phyloP scores from a whole-genome alignment of 2,797 vertebrate species.

The Mionectes olivaceus region DNA sequence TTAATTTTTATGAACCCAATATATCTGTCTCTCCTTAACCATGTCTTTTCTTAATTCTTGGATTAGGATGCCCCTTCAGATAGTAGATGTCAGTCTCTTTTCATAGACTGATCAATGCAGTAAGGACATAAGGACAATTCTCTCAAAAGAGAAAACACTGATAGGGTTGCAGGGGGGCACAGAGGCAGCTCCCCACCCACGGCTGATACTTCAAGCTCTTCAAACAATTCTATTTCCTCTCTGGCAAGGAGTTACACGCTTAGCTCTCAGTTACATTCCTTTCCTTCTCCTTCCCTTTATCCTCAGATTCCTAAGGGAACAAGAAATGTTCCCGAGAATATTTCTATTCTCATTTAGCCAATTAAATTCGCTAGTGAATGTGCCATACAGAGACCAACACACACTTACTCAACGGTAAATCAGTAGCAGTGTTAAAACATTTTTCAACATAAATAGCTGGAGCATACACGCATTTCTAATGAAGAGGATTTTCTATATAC shows the following conservation, averaged over 20 bases:
- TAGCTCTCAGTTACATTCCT: neutral
- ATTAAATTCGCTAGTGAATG: neutral
- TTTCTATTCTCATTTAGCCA: slow-evolving; percentile 17
- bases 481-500: slow-evolving; percentile 8
- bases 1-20: neutral
- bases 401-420: neutral
- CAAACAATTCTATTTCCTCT: neutral
- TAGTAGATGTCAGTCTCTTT: neutral
- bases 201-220: neutral
- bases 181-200: neutral
- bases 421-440: neutral
- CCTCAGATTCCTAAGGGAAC: neutral
- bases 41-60: neutral
- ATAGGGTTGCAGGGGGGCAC: neutral
- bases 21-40: neutral
- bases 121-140: neutral
- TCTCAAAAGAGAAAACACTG: neutral
- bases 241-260: neutral
- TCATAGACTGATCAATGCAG: neutral
- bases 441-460: neutral
- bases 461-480: neutral
- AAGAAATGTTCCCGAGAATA: neutral
- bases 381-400: neutral
- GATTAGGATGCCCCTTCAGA: neutral
- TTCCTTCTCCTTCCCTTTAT: neutral